Base-by-base conservation (phyloP, 2,113 vertebrate species). In the Marcusenius ussheri region DNA sequence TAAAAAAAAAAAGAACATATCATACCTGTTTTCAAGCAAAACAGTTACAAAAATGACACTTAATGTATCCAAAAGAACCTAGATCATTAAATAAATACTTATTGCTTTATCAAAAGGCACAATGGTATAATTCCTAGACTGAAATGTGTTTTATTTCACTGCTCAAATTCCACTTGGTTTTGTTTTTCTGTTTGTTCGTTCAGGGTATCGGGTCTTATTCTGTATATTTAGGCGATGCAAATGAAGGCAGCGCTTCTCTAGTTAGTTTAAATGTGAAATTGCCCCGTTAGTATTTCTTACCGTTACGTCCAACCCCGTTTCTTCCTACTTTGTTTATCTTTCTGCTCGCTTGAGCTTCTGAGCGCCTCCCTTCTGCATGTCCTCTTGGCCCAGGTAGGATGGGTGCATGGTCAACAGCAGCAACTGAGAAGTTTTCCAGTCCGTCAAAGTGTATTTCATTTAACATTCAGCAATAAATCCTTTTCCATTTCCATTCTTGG, bases 371-470 rank as follows among this genome's bases (percentile, higher is more conserved):
- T 93, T 98, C 96, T 99, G 98, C 98, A 99, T 99, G 98, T 98
- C 94, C 95, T 96, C 97, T 97, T 97, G 97, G 97, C 98, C 98
- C 97, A 98, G 97, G 96, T 98, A 97, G 97, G 74, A 97, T 97
- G 98, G 97, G 97, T 99, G 98, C 98, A 99, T 99, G 98, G 98
- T 97, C 94, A 96, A 98, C 50, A 97, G 96, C 97, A 97, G 97
- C 97, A 97, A 97, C 97, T 96, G 93, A 96, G 96, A 97, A 97
- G 94, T 97, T 96, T 96, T 95, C 92, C 92, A 97, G 96, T 97
- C 95, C 96, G 96, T 97, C 94, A 96, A 97, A 97, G 96, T 98
- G 96, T 98, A 96, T 97, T 97, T 97, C 94, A 96, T 96, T 97
- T 96, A 96, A 98, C 96, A 97, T 97, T 97, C 97, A 98, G 98